phyloP scores from a whole-genome alignment of 2,888 invertebrate species.

The Troides aeacus region DNA sequence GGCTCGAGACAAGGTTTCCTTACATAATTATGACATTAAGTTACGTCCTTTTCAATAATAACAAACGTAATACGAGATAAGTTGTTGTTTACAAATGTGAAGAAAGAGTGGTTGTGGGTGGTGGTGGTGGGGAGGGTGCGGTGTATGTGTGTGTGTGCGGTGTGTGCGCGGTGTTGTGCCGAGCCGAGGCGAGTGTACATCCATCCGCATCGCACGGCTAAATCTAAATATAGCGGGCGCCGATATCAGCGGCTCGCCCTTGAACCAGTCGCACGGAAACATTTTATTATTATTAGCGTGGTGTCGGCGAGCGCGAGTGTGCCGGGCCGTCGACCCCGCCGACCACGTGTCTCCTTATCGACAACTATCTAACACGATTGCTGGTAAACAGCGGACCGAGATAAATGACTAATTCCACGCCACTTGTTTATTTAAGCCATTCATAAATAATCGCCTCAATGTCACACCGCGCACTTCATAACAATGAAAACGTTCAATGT shows the following conservation, averaged over 20 bases:
- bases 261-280: constrained; percentile 81
- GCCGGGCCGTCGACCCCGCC: constrained; percentile 76
- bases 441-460: constrained; percentile 71
- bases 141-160: constrained; percentile 31
- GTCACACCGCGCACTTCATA: constrained; percentile 58
- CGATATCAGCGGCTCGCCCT: constrained; percentile 81
- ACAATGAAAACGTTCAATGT: constrained; percentile 41
- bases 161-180: constrained; percentile 49
- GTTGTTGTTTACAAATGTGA: constrained; percentile 27
- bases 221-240: constrained; percentile 80
- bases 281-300: constrained; percentile 81
- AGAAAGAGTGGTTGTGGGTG: constrained; percentile 31
- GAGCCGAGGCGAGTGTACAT: no score
- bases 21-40: constrained; percentile 7
- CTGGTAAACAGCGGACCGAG: constrained; percentile 77
- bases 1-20: background rate
- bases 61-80: constrained; percentile 15
- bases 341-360: constrained; percentile 80
- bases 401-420: constrained; percentile 79
- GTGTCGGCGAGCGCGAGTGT: constrained; percentile 79
- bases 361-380: constrained; percentile 81
- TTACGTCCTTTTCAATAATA: background rate
- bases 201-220: constrained; percentile 71
- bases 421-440: constrained; percentile 69
- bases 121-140: no score